These are phyloP conservation scores for Globodera rostochiensis DNA, from an alignment of 1,140 invertebrate genomes.

Conservation along the genomic window DNA sequence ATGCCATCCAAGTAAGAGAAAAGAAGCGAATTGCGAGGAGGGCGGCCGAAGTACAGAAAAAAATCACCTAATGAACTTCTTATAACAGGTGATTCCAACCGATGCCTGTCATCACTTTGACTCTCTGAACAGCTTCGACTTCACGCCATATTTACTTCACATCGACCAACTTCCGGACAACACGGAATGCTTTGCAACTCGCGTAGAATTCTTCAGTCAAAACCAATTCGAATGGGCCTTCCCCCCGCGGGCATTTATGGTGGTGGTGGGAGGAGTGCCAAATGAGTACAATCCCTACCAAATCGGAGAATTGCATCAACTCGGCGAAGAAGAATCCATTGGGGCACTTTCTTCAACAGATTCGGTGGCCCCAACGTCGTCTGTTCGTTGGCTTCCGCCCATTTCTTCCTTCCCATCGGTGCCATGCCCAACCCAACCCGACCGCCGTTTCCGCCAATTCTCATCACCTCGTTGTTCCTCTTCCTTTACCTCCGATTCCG, in stretches of 20 bases:
- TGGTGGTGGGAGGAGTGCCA: background rate
- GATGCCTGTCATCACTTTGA: too few species aligned
- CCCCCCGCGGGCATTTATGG: too few species aligned
- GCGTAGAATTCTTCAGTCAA: background rate
- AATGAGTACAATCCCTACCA: too few species aligned
- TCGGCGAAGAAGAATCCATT: background rate
- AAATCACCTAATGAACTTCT: too few species aligned
- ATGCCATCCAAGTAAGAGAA: too few species aligned
- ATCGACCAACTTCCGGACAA: background rate
- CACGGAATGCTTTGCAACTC: background rate
- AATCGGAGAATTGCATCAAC: too few species aligned
- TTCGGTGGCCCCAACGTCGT: background rate
- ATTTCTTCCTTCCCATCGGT: constrained; percentile 6
- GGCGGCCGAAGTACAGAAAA: too few species aligned
- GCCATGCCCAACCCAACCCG: background rate
- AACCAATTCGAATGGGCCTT: background rate
- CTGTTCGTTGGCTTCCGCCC: background rate
- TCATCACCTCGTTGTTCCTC: constrained; percentile 24
- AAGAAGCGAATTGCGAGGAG: too few species aligned
- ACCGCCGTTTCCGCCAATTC: background rate
- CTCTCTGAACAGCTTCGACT: too few species aligned
- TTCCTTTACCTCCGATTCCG: background rate
- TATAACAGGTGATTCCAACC: too few species aligned
- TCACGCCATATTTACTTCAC: too few species aligned
- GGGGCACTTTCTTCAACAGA: background rate